Evolutionary conservation across 2,888 invertebrate genomes (phyloP), one percentile per base, ranked within the genome.

Genomic region (Pyrochroa serraticornis): DNA sequence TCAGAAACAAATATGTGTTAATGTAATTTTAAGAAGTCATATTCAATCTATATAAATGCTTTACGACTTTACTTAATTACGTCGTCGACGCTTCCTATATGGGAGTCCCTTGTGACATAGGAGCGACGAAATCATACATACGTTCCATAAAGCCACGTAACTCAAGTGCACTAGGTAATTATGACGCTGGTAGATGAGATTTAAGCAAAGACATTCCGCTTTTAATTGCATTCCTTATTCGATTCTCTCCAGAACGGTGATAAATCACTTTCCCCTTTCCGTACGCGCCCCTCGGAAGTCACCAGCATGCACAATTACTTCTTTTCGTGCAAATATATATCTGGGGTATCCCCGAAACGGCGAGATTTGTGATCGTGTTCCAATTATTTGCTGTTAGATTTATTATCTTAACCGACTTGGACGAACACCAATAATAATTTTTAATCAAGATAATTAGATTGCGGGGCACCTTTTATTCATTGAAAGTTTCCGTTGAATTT

Each of bases 221-320:
- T 69, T 70, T 75, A 75, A 75, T 75, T 75, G 72, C 75, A 74
- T 75, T 75, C 73, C 73, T 73, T 70, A 73, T 75, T 72, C 70
- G 72, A 74, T 75, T 75, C 70, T 65, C 66, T 64, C 63, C 66
- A 62, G 71, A 69, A 71, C 60, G 49, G 65, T 69, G 69, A 75
- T 74, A 74, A 75, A 75, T 75, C 75, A 72, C 69, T 68, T 64
- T 63, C 69, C 71, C 68, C 65, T 66, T 58, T 60, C 62, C 56
- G 57, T 62, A 59, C 46, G 49, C 59, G 53, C 63, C 67, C 68
- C 66, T 62, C 60, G 66, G 68, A 65, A 70, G 67, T 66, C 67
- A 67, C 64, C 57, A 60, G 67, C 68, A 69, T 69, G 67, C 69
- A 68, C 70, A 70, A 70, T 70, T 71, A 68, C 71, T 70, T 69